Base-by-base conservation (phyloP, 2,888 invertebrate genomes). In the Atethmia centrago region DNA sequence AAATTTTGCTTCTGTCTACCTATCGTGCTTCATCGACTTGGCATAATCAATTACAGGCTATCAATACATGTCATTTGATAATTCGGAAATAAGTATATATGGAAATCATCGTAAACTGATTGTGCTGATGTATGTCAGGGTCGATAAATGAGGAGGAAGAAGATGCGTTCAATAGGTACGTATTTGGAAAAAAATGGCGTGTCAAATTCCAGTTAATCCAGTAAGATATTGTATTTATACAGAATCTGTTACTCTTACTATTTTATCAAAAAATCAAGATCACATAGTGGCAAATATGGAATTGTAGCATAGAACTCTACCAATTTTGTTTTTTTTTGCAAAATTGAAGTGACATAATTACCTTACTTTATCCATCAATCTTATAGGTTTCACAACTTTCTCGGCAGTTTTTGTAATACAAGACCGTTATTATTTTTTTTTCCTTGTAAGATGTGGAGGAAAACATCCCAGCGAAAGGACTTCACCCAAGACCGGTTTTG, bases 401-500 rank as follows among this genome's bases (percentile, higher is more conserved):
- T 65, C 42, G 49, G 36, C 31, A 47, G 55, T 72, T 78, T 78
- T 55, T 59, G 49, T 69, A 58, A 77, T 56, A 59, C 47, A 55
- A 49, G 51, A 19, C 72, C 56, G 73, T 82, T 74, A 77, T 66
- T 71, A 56, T 65, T 76, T 75, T 64, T 86, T 91, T 85, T 92
- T 93, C 89, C 88, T 90, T 80, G 69, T 88, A 84, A 78, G 73
- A 83, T 89, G 88, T 89, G 74, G 79, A 86, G 83, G 89, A 90
- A 92, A 85, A 75, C 88, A 84, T 68, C 69, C 80, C 86, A 88
- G 92, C 89, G 91, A 93, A 92, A 93, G 93, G 92, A 87, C 79
- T 87, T 86, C 80, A 80, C 79, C 85, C 70, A 81, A 86, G 92
- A 93, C 95, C 79, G 91, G 95, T 95, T 94, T 88, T 84, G 85